Conservation (phyloP, 1,140 invertebrate species). For the Drosophila tropicalis region DNA sequence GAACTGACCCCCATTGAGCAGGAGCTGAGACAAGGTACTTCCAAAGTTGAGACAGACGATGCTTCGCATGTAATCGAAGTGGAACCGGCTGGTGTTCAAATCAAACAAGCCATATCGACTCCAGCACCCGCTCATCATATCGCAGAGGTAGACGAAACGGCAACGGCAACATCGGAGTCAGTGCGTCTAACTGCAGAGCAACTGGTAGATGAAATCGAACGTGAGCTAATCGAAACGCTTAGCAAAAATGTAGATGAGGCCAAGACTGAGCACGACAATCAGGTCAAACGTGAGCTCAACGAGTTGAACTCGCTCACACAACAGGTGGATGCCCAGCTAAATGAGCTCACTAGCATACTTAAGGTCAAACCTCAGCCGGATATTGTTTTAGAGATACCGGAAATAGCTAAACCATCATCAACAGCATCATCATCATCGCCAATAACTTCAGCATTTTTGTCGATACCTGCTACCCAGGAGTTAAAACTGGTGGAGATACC, state of each 20-base stretch:
- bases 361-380: conserved; percentile 69
- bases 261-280: conserved; percentile 46
- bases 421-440: background rate
- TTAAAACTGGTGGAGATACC: conserved; percentile 75
- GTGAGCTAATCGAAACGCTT: conserved; percentile 65
- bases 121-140: conserved; percentile 61
- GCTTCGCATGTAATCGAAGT: conserved; percentile 70
- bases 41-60: conserved; percentile 66
- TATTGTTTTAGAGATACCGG: conserved; percentile 45
- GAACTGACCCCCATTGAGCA: conserved; percentile 73
- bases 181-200: conserved; percentile 71
- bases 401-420: conserved; percentile 18
- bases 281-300: conserved; percentile 48
- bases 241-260: conserved; percentile 67
- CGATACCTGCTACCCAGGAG: conserved; percentile 42
- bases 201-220: conserved; percentile 71
- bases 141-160: conserved; percentile 66
- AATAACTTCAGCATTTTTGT: conserved; percentile 12
- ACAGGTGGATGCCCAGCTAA: conserved; percentile 74
- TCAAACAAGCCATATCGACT: conserved; percentile 63
- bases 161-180: conserved; percentile 39
- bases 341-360: conserved; percentile 76
- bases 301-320: conserved; percentile 57
- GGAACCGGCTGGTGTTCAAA: conserved; percentile 69
- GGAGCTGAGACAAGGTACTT: conserved; percentile 69